Evolutionary conservation across 2,797 vertebrate genomes (phyloP).

Genomic region (Neosalanx taihuensis): DNA sequence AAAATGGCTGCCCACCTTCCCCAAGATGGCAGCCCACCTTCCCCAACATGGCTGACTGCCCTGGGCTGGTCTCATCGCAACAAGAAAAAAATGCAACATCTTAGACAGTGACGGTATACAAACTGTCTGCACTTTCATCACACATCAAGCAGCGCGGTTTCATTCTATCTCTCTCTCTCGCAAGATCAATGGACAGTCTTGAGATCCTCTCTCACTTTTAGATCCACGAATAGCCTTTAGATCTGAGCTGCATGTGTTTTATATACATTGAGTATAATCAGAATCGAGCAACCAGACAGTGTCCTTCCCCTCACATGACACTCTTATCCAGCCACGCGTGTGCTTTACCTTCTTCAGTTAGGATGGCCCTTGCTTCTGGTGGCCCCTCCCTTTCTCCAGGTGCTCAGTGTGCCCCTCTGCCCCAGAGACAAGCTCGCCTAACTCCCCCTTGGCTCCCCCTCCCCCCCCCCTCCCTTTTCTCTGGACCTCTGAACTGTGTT

Average conservation of each 20-base stretch:
- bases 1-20: neutral
- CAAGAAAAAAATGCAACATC: slow-evolving; percentile 7
- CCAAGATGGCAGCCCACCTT: slow-evolving; percentile 12
- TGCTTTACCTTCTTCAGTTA: slow-evolving; percentile 64
- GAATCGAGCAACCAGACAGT: slow-evolving; percentile 13
- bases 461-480: slow-evolving; percentile 22
- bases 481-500: slow-evolving; percentile 71
- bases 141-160: neutral
- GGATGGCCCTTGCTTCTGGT: slow-evolving; percentile 56
- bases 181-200: neutral
- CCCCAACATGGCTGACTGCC: slow-evolving; percentile 7
- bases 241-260: neutral
- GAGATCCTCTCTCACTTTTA: neutral
- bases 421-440: slow-evolving; percentile 24
- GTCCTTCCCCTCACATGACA: slow-evolving; percentile 33
- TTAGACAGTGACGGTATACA: slow-evolving; percentile 1
- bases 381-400: neutral
- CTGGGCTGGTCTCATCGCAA: neutral
- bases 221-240: neutral
- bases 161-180: neutral
- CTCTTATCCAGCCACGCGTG: slow-evolving; percentile 51
- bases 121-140: slow-evolving; percentile 17
- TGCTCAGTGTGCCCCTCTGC: slow-evolving; percentile 7
- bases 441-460: neutral
- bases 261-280: slow-evolving; percentile 18